A percentile compares a stretch with the other conserved stretches of the same genome.
Evolutionary conservation across 2,113 vertebrate species (phyloP).

Genomic region (Pteruthius melanotis): DNA sequence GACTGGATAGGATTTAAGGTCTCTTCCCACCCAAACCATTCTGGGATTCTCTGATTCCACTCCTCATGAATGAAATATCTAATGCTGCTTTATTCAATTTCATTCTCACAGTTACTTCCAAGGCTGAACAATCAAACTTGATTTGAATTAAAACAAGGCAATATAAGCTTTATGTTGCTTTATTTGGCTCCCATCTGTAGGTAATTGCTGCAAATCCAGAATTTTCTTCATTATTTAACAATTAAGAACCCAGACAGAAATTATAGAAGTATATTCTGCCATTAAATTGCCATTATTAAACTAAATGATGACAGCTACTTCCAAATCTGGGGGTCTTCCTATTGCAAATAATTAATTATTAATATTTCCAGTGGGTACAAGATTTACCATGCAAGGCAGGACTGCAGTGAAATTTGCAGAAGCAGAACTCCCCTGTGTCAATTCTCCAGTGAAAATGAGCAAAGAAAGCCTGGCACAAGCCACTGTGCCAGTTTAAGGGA

Average conservation of each 20-base stretch:
- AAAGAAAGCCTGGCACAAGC: neutral
- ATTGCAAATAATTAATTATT: neutral
- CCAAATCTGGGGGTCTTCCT: neutral
- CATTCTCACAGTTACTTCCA: neutral
- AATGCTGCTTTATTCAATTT: neutral
- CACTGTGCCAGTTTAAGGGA: neutral
- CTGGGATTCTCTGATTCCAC: neutral
- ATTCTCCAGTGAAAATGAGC: neutral
- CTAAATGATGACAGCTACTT: neutral
- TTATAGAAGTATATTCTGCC: neutral
- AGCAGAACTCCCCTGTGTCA: neutral
- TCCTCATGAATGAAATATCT: neutral
- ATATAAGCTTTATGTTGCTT: neutral
- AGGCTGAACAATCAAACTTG: neutral
- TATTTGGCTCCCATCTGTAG: neutral
- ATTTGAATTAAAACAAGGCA: neutral
- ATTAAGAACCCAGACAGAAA: neutral
- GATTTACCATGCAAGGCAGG: neutral
- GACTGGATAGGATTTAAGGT: neutral
- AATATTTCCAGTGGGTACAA: neutral
- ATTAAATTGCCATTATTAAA: neutral
- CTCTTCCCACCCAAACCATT: neutral
- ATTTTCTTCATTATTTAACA: neutral
- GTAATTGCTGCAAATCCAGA: neutral
- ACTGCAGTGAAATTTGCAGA: neutral